These are phyloP conservation scores for Furnarius figulus DNA, from an alignment of 2,113 vertebrate species.

Conservation along the genomic window DNA sequence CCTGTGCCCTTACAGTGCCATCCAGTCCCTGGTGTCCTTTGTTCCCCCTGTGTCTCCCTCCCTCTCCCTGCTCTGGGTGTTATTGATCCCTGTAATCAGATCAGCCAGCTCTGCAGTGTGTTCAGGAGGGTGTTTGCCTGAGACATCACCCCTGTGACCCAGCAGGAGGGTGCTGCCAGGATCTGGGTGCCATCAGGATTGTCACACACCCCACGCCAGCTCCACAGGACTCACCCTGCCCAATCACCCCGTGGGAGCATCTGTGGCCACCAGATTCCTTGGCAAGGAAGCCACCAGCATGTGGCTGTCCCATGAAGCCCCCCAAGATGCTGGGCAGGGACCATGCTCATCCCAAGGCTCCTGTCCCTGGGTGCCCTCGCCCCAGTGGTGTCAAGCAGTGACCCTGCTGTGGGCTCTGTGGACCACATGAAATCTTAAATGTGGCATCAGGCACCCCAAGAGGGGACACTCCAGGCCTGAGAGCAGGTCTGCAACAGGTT, in stretches of 20 bases:
- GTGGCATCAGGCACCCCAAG: neutral
- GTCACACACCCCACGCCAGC: neutral
- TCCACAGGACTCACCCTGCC: neutral
- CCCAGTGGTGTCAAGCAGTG: neutral
- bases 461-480: neutral
- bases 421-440: neutral
- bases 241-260: neutral
- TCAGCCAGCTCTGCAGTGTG: neutral
- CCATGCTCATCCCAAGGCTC: neutral
- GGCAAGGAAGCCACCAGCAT: neutral
- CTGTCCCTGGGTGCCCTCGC: fast-evolving
- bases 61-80: no score
- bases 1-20: neutral
- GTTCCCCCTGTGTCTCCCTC: neutral
- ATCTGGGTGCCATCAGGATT: neutral
- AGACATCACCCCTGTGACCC: neutral
- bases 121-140: neutral
- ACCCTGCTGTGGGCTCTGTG: neutral
- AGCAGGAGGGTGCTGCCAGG: neutral
- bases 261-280: neutral
- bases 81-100: neutral
- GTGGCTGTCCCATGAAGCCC: neutral
- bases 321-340: neutral
- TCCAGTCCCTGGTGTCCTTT: neutral
- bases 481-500: neutral